Evolutionary conservation across 2,888 invertebrate genomes (phyloP).

Genomic region (Neoitamus cyanurus): DNA sequence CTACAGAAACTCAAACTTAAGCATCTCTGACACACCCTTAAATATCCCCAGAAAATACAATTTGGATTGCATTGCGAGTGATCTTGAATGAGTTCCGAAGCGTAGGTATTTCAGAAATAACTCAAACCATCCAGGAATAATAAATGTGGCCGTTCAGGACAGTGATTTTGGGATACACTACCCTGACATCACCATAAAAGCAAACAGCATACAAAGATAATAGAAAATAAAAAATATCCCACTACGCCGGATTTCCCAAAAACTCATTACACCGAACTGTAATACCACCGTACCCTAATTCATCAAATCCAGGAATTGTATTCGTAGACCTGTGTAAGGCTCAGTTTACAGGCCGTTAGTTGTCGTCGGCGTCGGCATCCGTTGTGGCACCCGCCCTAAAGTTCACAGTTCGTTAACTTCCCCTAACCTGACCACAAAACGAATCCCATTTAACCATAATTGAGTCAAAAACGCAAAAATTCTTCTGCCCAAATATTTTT

Average conservation of each 20-base stretch:
- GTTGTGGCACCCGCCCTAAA: constrained; percentile 8
- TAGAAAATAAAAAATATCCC: no score
- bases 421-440: constrained; percentile 8
- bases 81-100: no score
- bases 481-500: constrained; percentile 25
- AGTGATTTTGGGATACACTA: no score
- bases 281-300: neutral
- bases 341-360: neutral
- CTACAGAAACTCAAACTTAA: no score
- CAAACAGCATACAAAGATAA: no score
- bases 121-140: no score
- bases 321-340: neutral
- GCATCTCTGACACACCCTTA: no score
- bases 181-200: no score
- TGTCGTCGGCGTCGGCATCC: neutral
- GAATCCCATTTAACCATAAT: constrained; percentile 3
- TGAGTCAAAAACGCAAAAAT: constrained; percentile 19
- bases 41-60: no score
- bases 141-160: no score
- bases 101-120: no score
- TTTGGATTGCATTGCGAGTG: no score
- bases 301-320: constrained; percentile 20
- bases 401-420: constrained; percentile 33
- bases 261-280: neutral
- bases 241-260: neutral